Conservation (phyloP, 2,888 invertebrate genomes). For the Drosophila affinis region DNA sequence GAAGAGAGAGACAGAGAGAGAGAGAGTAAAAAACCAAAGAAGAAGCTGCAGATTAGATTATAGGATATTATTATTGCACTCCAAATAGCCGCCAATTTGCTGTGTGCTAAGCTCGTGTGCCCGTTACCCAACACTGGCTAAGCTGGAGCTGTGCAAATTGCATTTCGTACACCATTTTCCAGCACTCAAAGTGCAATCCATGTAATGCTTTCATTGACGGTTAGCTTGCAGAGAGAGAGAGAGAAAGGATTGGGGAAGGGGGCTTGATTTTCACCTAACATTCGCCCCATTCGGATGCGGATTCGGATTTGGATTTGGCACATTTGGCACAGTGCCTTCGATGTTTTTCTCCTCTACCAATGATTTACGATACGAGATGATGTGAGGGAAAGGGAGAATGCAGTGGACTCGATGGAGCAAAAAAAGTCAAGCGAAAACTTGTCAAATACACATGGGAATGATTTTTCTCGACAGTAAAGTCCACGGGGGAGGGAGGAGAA, state of each 20-base stretch:
- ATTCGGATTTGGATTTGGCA: conserved; percentile 37
- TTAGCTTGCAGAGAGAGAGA: conserved; percentile 4
- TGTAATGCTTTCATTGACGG: conserved; percentile 26
- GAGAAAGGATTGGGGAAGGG: background rate
- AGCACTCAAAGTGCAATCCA: conserved; percentile 12
- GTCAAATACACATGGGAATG: conserved; percentile 34
- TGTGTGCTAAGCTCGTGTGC: background rate
- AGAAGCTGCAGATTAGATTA: too few species aligned
- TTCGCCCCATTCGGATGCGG: too few species aligned
- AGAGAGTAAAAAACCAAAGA: too few species aligned
- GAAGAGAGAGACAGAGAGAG: too few species aligned
- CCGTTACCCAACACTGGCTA: conserved; percentile 24
- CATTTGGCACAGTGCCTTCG: conserved; percentile 57
- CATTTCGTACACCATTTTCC: conserved; percentile 20
- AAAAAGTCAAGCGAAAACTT: conserved; percentile 48
- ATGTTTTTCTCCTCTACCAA: conserved; percentile 39
- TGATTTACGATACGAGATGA: conserved; percentile 62
- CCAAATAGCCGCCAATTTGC: background rate
- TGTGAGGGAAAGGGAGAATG: conserved; percentile 16
- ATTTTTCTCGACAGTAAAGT: background rate
- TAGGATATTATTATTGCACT: too few species aligned
- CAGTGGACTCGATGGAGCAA: background rate
- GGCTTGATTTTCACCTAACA: conserved; percentile 3
- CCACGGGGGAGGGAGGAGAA: too few species aligned
- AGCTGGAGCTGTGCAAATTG: conserved; percentile 22